These are phyloP conservation scores for Beroe forskalii DNA, from an alignment of 37 sponge, comb jelly and placozoan species.

Conservation along the genomic window DNA sequence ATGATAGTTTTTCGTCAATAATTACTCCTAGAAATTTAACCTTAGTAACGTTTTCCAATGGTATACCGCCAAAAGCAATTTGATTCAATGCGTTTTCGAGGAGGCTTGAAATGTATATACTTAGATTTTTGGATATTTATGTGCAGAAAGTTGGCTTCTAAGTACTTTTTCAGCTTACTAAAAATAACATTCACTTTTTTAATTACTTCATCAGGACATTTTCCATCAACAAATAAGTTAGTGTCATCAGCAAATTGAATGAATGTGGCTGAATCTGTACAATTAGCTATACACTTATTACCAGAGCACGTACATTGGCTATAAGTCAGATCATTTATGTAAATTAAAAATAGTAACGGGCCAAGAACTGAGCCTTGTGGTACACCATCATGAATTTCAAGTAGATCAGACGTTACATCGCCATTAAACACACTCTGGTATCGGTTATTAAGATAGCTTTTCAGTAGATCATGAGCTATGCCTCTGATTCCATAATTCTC, in stretches of 20 bases:
- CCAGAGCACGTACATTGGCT: background rate
- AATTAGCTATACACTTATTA: background rate
- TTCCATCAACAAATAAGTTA: background rate
- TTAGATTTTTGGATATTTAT: background rate
- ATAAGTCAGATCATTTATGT: background rate
- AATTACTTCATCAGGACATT: background rate
- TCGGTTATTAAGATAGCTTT: background rate
- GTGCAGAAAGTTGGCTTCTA: background rate
- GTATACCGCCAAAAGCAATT: background rate
- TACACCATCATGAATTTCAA: background rate
- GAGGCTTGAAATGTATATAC: background rate
- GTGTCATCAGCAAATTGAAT: background rate
- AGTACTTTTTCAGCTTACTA: background rate
- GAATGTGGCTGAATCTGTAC: background rate
- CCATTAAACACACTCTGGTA: too few species aligned
- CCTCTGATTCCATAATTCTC: too few species aligned
- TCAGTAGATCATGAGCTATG: background rate
- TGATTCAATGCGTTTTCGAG: background rate
- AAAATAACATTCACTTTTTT: background rate
- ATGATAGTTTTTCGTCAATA: background rate
- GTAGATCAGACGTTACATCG: background rate
- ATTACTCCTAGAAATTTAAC: background rate
- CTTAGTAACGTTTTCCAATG: background rate
- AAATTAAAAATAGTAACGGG: background rate
- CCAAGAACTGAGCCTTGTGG: too few species aligned